Conservation (phyloP, 2,888 invertebrate genomes). For the Electrophaes corylata region DNA sequence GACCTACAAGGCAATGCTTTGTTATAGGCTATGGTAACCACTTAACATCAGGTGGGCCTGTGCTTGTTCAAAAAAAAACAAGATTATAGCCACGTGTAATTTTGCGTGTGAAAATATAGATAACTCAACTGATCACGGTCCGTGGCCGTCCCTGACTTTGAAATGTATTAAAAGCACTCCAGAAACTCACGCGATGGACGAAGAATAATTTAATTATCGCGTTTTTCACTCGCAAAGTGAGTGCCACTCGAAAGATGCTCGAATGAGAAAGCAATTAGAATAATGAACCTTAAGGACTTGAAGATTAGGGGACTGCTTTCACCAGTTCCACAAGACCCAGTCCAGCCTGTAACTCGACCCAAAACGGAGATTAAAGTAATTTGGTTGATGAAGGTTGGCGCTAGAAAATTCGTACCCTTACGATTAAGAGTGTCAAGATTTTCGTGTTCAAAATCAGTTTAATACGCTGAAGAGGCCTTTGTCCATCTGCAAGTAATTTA, state of each 20-base stretch:
- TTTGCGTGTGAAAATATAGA: not conserved
- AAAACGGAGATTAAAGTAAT: constrained; percentile 21
- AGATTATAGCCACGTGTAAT: too few relatives aligned
- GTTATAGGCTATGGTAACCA: too few relatives aligned
- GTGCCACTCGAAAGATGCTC: constrained; percentile 70
- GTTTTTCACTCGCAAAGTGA: constrained; percentile 65
- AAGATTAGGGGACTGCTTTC: constrained; percentile 41
- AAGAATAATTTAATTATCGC: constrained; percentile 79
- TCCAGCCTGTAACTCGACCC: not conserved
- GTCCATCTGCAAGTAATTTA: constrained; percentile 56
- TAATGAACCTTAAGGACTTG: constrained; percentile 75
- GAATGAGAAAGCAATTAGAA: constrained; percentile 70
- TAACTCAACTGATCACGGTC: not conserved
- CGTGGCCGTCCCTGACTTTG: constrained; percentile 2
- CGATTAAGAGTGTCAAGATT: constrained; percentile 56
- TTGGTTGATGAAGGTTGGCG: constrained; percentile 27
- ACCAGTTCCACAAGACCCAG: constrained; percentile 43
- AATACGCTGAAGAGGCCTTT: constrained; percentile 64
- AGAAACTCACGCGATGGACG: constrained; percentile 42
- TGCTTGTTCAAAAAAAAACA: too few relatives aligned
- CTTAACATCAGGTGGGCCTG: too few relatives aligned
- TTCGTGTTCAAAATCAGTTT: constrained; percentile 68
- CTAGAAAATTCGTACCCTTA: constrained; percentile 36
- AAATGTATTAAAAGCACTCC: constrained; percentile 14
- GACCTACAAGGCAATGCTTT: too few relatives aligned